Conservation (phyloP, 2,888 invertebrate genomes). For the Molorchus minor region DNA sequence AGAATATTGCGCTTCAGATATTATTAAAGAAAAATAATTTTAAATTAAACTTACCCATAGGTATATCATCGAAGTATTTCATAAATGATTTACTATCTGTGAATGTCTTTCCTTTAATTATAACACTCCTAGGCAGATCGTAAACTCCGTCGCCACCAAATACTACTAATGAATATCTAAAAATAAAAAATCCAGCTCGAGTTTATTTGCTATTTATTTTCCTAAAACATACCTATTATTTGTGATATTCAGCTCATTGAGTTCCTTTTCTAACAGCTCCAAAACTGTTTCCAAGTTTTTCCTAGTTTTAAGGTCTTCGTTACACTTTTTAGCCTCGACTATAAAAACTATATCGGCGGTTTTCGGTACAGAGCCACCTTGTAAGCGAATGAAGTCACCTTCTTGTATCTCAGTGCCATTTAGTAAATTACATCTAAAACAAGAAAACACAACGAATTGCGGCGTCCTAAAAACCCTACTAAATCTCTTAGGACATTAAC, state of each 20-base stretch:
- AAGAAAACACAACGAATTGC: slow-evolving; percentile 34
- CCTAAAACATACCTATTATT: slow-evolving; percentile 74
- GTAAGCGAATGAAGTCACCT: slow-evolving; percentile 76
- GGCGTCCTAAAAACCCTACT: slow-evolving; percentile 24
- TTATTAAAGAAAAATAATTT: too few species aligned
- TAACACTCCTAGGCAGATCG: slow-evolving; percentile 76
- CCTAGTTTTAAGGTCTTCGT: slow-evolving; percentile 71
- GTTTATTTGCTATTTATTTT: not conserved
- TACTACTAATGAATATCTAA: slow-evolving; percentile 81
- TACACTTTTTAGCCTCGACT: slow-evolving; percentile 87
- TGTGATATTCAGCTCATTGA: slow-evolving; percentile 68
- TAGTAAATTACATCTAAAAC: slow-evolving; percentile 72
- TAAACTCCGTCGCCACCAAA: slow-evolving; percentile 84
- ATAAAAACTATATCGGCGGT: slow-evolving; percentile 90
- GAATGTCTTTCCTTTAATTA: slow-evolving; percentile 76
- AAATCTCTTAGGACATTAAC: slow-evolving; percentile 30
- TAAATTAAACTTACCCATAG: slow-evolving; percentile 68
- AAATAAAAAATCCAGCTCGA: slow-evolving; percentile 34
- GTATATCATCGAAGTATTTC: slow-evolving; percentile 75
- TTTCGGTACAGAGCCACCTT: slow-evolving; percentile 67
- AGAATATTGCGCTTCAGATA: too few species aligned
- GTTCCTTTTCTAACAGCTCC: slow-evolving; percentile 73
- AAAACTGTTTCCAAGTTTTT: slow-evolving; percentile 77
- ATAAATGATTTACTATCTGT: slow-evolving; percentile 71
- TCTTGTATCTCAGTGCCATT: slow-evolving; percentile 78